A percentile compares a stretch with the other conserved stretches of the same genome.
These are phyloP conservation scores for Helostoma temminkii DNA, from an alignment of 2,797 vertebrate genomes.

Conservation along the genomic window DNA sequence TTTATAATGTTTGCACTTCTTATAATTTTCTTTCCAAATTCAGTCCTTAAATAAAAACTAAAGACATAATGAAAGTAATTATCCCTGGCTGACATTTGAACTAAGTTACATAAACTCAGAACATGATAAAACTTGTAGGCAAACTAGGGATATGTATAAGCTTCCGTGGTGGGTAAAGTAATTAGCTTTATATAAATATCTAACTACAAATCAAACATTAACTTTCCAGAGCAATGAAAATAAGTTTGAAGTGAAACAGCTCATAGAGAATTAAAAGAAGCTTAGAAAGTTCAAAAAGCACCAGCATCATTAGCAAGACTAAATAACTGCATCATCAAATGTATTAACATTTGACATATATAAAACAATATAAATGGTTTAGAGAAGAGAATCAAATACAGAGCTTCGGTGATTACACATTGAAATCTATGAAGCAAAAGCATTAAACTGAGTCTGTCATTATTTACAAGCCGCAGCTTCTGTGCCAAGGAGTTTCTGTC, in stretches of 20 bases:
- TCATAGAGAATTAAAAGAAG: conserved; percentile 22
- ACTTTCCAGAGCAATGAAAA: background rate
- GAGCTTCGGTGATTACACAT: conserved; percentile 43
- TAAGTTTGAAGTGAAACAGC: conserved; percentile 3
- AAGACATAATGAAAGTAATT: background rate
- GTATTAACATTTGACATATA: conserved; percentile 37
- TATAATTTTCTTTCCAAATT: background rate
- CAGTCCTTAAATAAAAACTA: background rate
- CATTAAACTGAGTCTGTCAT: conserved; percentile 56
- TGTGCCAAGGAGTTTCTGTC: conserved; percentile 50
- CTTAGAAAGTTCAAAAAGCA: conserved; percentile 20
- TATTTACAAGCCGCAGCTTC: conserved; percentile 40
- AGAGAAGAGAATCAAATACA: conserved; percentile 20
- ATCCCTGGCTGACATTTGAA: background rate
- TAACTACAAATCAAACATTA: conserved; percentile 21
- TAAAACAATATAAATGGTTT: conserved; percentile 39
- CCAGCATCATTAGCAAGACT: conserved; percentile 38
- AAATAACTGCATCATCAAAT: conserved; percentile 19
- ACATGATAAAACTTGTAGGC: background rate
- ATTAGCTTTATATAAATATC: background rate
- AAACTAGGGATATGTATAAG: background rate
- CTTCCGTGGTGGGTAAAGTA: background rate
- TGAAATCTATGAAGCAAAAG: conserved; percentile 46
- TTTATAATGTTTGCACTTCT: too few species aligned
- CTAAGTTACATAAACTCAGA: background rate